These are phyloP conservation scores for Cuculus canorus DNA, from an alignment of 2,797 vertebrate genomes.

Conservation along the genomic window DNA sequence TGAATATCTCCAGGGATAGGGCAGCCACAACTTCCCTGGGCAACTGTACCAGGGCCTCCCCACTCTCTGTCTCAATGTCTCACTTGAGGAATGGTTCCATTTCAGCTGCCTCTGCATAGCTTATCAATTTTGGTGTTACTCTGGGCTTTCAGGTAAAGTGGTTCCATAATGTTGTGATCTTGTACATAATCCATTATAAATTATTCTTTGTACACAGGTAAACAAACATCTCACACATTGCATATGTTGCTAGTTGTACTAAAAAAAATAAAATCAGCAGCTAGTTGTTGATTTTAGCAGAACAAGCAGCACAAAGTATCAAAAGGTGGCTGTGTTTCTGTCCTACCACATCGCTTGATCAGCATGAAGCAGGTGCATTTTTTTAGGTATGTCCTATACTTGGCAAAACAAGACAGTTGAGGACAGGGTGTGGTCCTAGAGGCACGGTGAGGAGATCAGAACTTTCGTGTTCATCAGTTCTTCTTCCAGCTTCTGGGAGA, in stretches of 20 bases:
- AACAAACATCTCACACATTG: not conserved
- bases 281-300: not conserved
- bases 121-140: not conserved
- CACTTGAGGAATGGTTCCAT: not conserved
- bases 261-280: not conserved
- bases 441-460: not conserved
- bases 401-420: not conserved
- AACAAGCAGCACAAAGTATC: not conserved
- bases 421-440: not conserved
- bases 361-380: not conserved
- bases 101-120: not conserved
- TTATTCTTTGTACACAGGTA: not conserved
- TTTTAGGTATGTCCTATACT: not conserved
- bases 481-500: slow-evolving; percentile 23
- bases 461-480: not conserved
- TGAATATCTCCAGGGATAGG: no score
- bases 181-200: not conserved
- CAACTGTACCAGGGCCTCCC: no score
- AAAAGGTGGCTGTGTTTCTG: not conserved
- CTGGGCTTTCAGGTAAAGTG: not conserved
- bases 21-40: no score
- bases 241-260: not conserved
- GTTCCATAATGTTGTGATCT: not conserved
- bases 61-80: fast-evolving
- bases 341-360: not conserved